These are phyloP conservation scores for Aphis gossypii DNA, from an alignment of 1,140 invertebrate genomes.

Conservation along the genomic window DNA sequence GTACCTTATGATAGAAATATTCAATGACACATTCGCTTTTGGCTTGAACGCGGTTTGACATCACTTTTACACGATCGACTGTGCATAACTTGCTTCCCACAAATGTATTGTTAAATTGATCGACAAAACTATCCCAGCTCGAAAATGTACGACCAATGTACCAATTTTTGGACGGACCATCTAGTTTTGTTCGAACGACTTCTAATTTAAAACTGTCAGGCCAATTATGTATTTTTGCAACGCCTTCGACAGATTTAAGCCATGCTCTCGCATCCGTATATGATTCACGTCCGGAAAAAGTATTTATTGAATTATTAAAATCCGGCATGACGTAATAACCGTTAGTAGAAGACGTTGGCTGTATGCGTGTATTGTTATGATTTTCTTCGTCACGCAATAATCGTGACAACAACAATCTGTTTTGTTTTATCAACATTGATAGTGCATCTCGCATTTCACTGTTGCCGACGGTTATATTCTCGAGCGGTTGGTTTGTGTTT, in stretches of 20 bases:
- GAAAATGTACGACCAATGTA: background rate
- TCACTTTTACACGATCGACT: background rate
- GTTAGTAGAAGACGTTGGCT: too few species aligned
- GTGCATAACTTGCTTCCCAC: background rate
- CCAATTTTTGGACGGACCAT: background rate
- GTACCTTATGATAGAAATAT: background rate
- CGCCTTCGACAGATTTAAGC: background rate
- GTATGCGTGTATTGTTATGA: too few species aligned
- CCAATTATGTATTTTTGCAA: background rate
- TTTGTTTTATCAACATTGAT: too few species aligned
- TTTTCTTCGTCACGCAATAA: too few species aligned
- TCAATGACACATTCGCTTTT: background rate
- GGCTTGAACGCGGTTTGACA: background rate
- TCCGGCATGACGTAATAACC: background rate
- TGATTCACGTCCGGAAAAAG: background rate
- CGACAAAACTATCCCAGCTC: background rate
- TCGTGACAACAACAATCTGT: too few species aligned
- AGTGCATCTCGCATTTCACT: too few species aligned
- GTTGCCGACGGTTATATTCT: too few species aligned
- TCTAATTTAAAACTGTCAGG: background rate
- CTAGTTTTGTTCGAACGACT: background rate
- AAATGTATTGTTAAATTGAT: background rate
- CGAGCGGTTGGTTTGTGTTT: too few species aligned
- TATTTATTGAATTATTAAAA: background rate
- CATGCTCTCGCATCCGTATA: background rate